Evolutionary conservation across 2,113 vertebrate genomes (phyloP), one percentile per base, ranked within the genome.

Genomic region (Erythrocebus patas): DNA sequence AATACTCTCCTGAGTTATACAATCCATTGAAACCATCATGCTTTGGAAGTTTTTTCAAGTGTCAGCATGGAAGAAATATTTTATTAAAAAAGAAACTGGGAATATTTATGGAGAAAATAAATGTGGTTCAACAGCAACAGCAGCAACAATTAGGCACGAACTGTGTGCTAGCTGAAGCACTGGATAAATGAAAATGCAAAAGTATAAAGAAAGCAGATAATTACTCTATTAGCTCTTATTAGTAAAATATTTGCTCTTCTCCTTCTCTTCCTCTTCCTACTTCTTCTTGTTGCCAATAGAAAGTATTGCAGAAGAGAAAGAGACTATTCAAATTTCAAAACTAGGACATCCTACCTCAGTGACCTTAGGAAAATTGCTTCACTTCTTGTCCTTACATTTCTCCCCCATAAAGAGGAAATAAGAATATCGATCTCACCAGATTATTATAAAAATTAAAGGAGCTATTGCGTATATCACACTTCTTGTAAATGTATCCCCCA

Each of bases 401-500:
- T 17, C 50, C 38, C 59, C 50, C 68, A 0, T 2, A 4, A 10
- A 45, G 70, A 27, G 48, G 40, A 85, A 64, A 35, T 10, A 5
- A 72, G 50, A 50, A 2, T 20, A n/a, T 32, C n/a, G 30, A 40
- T 8, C 50, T 45, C 14, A 17, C 14, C 83, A 22, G 50, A 50
- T 8, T 64, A 1, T 13, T 7, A 2, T 6, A 3, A 35, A 6
- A 55, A 32, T 22, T 43, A 73, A 18, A 75, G 17, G 52, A 22
- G 23, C 50, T 3, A 35, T 6, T 18, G 14, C 4, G 0, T 6
- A 2, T 30, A 30, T 13, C 80, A 50, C 76, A n/a, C 11, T 4
- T 9, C 16, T 61, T 30, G 2, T 18, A 6, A 55, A 48, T 8
- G 0, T 22, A 35, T 1, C 14, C 1, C 4, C 12, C 72, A 22